Percentiles rank a stretch among this genome's conserved stretches.
Evolutionary conservation across 2,113 vertebrate species (phyloP).

Genomic region (Lathamus discolor): DNA sequence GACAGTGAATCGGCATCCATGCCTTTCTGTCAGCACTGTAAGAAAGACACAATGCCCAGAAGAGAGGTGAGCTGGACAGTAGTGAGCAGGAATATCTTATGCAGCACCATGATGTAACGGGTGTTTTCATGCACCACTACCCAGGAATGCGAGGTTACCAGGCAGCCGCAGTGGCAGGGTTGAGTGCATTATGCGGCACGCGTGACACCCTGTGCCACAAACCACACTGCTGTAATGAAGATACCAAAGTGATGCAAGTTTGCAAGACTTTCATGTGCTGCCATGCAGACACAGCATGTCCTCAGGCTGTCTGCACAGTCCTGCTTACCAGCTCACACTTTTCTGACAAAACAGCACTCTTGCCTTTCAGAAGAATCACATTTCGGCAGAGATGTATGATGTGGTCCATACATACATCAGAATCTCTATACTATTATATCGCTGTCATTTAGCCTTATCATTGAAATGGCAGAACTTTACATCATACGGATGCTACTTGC

Average conservation of each 20-base stretch:
- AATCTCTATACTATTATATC: background rate
- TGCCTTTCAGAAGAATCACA: background rate
- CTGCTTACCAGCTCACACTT: background rate
- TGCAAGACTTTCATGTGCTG: background rate
- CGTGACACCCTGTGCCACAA: background rate
- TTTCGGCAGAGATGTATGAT: background rate
- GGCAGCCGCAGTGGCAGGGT: background rate
- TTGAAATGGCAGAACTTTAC: background rate
- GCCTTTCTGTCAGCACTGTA: background rate
- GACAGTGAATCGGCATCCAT: background rate
- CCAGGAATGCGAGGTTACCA: background rate
- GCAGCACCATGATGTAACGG: background rate
- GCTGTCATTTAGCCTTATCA: background rate
- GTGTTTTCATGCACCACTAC: background rate
- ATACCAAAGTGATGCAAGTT: background rate
- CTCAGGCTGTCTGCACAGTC: background rate
- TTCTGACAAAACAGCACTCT: background rate
- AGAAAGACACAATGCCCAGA: background rate
- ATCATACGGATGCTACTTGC: background rate
- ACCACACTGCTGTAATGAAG: background rate
- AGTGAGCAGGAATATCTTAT: background rate
- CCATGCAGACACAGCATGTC: fast-evolving
- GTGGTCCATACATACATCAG: background rate
- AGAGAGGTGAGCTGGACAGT: background rate
- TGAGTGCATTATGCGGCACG: background rate